These are phyloP conservation scores for Globodera ellingtonae DNA, from an alignment of 1,140 invertebrate genomes.

Conservation along the genomic window DNA sequence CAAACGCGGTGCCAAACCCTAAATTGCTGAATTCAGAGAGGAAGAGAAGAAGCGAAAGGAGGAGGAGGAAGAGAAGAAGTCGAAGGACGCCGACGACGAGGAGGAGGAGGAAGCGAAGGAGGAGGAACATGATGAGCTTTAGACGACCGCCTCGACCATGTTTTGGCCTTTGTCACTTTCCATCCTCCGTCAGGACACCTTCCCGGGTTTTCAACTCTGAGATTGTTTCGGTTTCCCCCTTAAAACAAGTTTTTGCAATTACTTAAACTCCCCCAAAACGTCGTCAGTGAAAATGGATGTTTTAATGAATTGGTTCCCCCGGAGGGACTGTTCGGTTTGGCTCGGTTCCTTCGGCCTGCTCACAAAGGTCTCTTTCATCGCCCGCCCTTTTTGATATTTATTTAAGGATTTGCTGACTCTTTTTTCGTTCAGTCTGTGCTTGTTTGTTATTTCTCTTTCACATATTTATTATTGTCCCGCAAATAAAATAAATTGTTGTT, in stretches of 20 bases:
- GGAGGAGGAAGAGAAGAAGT: slow-evolving; percentile 68
- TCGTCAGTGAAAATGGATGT: neutral
- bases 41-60: slow-evolving; percentile 71
- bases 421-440: neutral
- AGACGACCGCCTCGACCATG: slow-evolving; percentile 18
- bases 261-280: neutral
- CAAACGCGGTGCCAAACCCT: no score
- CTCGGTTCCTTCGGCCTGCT: neutral
- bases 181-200: neutral
- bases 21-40: slow-evolving; percentile 70
- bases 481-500: neutral
- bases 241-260: neutral
- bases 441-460: neutral
- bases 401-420: neutral
- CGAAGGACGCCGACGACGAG: slow-evolving; percentile 66
- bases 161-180: neutral
- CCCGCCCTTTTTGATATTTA: slow-evolving; percentile 1
- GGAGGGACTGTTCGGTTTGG: neutral
- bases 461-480: neutral
- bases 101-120: slow-evolving; percentile 36
- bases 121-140: slow-evolving; percentile 64
- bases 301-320: neutral
- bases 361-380: neutral
- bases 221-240: neutral
- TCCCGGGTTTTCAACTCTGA: neutral